Evolutionary conservation across 2,888 invertebrate genomes (phyloP).

Genomic region (Dolichomitus sp.): DNA sequence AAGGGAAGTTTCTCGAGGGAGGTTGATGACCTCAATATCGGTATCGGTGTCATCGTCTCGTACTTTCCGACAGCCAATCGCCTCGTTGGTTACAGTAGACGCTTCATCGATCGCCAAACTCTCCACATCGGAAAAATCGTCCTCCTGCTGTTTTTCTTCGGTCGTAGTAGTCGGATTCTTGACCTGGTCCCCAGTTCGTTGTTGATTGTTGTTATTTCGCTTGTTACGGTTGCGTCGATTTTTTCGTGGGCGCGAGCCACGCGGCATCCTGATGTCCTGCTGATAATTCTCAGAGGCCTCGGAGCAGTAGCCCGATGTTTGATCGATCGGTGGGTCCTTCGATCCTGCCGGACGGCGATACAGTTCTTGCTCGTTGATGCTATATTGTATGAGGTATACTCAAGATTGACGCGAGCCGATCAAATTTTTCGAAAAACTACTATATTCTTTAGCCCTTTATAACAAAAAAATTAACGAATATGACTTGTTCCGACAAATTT

Average conservation of each 20-base stretch:
- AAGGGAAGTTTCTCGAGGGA: not conserved
- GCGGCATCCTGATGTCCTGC: conserved; percentile 75
- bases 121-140: conserved; percentile 53
- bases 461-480: conserved; percentile 1
- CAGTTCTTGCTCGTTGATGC: conserved; percentile 63
- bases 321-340: conserved; percentile 37
- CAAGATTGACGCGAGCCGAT: conserved; percentile 52
- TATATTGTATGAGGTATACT: conserved; percentile 53
- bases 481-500: not conserved
- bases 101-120: conserved; percentile 11
- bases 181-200: conserved; percentile 35
- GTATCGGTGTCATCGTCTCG: conserved; percentile 41
- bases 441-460: not conserved
- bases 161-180: conserved; percentile 32
- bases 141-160: conserved; percentile 49
- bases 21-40: not conserved
- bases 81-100: not conserved
- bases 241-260: conserved; percentile 77
- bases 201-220: conserved; percentile 33
- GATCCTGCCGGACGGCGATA: conserved; percentile 61
- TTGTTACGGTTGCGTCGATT: conserved; percentile 77
- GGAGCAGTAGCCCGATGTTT: conserved; percentile 72
- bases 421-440: not conserved
- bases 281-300: conserved; percentile 66
- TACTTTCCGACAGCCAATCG: conserved; percentile 28